Evolutionary conservation across 2,888 invertebrate genomes (phyloP).

Genomic region (Eupsilia transversa): DNA sequence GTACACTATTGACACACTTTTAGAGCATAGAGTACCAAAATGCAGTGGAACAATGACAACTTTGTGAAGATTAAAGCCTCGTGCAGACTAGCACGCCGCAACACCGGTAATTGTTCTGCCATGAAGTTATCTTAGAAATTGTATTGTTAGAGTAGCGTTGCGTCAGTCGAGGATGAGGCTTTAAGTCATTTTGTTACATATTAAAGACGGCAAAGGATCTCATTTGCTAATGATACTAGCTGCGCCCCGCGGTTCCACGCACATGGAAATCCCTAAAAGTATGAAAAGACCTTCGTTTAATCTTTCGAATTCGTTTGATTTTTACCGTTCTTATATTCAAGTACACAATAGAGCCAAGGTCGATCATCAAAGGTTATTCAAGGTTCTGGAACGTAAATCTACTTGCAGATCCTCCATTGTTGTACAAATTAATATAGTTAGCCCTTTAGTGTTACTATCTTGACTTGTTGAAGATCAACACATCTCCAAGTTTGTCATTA

Average conservation of each 20-base stretch:
- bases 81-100: too few relatives aligned
- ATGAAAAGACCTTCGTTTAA: background rate
- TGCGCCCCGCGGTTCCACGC: background rate
- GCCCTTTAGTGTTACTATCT: background rate
- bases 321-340: background rate
- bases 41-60: background rate
- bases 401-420: background rate
- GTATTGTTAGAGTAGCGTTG: too few relatives aligned
- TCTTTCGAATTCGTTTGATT: background rate
- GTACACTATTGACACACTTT: constrained; percentile 28
- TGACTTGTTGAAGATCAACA: background rate
- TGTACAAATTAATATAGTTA: background rate
- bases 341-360: background rate
- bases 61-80: too few relatives aligned
- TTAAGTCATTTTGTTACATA: too few relatives aligned
- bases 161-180: too few relatives aligned
- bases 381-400: background rate
- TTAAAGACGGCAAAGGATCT: background rate
- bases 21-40: constrained; percentile 22
- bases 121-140: too few relatives aligned
- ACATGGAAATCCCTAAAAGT: background rate
- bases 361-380: too few relatives aligned
- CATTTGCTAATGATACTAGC: background rate
- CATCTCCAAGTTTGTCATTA: background rate
- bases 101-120: too few relatives aligned